Conservation (phyloP, 2,113 vertebrate species). For the Mionectes macconnelli region DNA sequence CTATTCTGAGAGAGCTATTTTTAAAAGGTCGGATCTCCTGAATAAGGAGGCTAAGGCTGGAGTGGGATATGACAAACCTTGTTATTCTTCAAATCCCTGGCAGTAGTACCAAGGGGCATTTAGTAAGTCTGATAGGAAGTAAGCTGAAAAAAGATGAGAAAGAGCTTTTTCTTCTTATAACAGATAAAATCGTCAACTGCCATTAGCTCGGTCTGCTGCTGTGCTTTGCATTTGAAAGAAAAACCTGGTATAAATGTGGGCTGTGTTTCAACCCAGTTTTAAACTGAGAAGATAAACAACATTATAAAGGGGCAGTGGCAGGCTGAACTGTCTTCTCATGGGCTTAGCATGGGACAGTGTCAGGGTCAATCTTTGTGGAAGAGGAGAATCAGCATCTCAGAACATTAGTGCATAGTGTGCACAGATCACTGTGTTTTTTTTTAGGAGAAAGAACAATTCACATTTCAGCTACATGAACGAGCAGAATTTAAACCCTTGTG, state of each 20-base stretch:
- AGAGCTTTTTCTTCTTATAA: neutral
- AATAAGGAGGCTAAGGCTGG: neutral
- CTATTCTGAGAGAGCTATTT: neutral
- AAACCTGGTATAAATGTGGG: neutral
- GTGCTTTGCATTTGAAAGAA: neutral
- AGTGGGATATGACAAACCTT: neutral
- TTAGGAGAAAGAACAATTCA: neutral
- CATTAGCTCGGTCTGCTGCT: neutral
- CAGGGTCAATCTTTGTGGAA: neutral
- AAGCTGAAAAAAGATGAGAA: neutral
- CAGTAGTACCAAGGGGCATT: neutral
- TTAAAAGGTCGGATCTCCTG: neutral
- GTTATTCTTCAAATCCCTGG: neutral
- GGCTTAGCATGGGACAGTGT: neutral
- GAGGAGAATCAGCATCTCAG: neutral
- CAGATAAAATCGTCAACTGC: neutral
- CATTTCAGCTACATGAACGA: neutral
- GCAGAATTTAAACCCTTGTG: neutral
- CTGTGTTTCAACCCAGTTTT: neutral
- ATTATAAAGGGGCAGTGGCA: neutral
- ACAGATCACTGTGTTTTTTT: neutral
- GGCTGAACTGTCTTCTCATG: neutral
- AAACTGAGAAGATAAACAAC: neutral
- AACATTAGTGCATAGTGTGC: neutral
- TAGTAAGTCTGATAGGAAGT: neutral